Evolutionary conservation across 2,888 invertebrate genomes (phyloP), one percentile per base, ranked within the genome.

Genomic region (Ornithoptera alexandrae): DNA sequence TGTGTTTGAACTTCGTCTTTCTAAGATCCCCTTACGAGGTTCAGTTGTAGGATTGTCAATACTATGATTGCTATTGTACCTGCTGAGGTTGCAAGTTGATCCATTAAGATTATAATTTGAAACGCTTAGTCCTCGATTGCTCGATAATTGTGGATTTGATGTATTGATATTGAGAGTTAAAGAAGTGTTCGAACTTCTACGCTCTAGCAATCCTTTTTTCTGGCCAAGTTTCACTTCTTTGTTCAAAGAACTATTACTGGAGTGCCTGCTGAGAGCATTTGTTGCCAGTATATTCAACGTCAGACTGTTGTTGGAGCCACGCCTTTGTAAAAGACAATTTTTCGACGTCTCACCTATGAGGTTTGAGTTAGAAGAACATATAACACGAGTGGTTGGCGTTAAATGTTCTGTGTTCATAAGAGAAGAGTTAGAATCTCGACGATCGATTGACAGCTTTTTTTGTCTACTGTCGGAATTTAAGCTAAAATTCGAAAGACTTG

Each of bases 121-220:
- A 17, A 93, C 84, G 70, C 93, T 93, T 0, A 93, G 77, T 0
- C 87, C 89, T 70, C 89, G 78, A 67, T 91, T 93, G 17, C 76
- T 78, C 1, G 94, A 93, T 39, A 93, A 74, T 69, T 92, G 93
- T 0, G 92, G 89, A 69, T 90, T 92, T 0, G 91, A 90, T 36
- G 80, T 89, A 70, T 91, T 92, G 12, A 93, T 92, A 71, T 97
- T 97, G 30, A 98, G 94, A 0, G 98, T 98, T 2, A 98, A 89
- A 69, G 97, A 97, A 0, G 98, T 97, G 82, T 97, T 98, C 1
- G 98, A 98, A 65, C 98, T 98, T 67, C 98, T 93, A 39, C 98
- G 94, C 82, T 97, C 97, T 7, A 97, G 87, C 1, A 97, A 87
- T 12, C 97, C 96, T 77, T 96, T 96, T 59, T 94, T 94, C 61